phyloP scores from a whole-genome alignment of 2,113 vertebrate genomes.

The Platysteira castanea region DNA sequence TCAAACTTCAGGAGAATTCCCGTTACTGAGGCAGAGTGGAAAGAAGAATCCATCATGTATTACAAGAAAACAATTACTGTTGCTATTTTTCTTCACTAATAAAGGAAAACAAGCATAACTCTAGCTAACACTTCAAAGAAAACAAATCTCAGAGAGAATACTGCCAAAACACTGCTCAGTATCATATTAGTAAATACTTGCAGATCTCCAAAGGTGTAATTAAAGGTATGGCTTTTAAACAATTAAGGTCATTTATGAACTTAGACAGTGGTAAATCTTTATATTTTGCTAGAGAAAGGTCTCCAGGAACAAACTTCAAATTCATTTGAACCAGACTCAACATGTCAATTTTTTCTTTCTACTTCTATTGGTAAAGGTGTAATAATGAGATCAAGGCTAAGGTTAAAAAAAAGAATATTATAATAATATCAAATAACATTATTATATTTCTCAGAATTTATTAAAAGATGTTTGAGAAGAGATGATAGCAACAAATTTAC shows the following conservation, averaged over 20 bases:
- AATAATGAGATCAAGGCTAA: not conserved
- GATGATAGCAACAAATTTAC: not conserved
- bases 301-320: not conserved
- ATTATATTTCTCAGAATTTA: not conserved
- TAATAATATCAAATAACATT: not conserved
- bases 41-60: not conserved
- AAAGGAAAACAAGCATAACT: not conserved
- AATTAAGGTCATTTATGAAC: not conserved
- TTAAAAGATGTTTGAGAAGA: not conserved
- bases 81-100: not conserved
- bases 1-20: not conserved
- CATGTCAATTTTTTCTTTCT: not conserved
- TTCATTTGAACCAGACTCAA: not conserved
- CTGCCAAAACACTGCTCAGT: not conserved
- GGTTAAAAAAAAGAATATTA: not conserved
- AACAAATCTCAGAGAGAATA: not conserved
- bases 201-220: not conserved
- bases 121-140: not conserved
- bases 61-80: not conserved
- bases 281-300: not conserved
- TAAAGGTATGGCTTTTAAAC: not conserved
- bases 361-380: not conserved
- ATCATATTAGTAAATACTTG: not conserved
- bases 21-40: not conserved
- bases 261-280: not conserved